phyloP scores from a whole-genome alignment of 2,797 vertebrate genomes.

The Salarias fasciatus region DNA sequence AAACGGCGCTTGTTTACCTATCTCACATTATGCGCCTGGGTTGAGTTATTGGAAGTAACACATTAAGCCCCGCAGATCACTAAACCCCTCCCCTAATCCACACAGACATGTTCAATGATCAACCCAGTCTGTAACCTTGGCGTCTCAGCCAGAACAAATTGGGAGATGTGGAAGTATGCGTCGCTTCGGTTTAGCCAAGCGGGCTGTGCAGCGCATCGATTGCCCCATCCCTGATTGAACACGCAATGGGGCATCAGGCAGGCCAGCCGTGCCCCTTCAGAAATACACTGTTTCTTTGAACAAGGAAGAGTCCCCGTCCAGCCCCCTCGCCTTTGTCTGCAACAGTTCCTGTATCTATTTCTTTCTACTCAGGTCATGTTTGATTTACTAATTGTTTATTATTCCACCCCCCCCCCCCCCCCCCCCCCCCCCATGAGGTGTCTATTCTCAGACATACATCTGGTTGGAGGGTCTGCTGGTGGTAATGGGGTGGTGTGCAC shows the following conservation, averaged over 20 bases:
- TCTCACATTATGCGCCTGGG: conserved; percentile 53
- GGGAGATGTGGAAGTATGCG: conserved; percentile 73
- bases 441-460: conserved; percentile 72
- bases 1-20: conserved; percentile 69
- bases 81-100: conserved; percentile 67
- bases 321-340: conserved; percentile 10
- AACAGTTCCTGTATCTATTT: conserved; percentile 27
- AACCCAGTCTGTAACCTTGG: conserved; percentile 74
- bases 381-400: conserved; percentile 72
- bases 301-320: conserved; percentile 20
- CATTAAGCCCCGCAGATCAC: conserved; percentile 75
- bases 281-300: conserved; percentile 18
- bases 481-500: too few species aligned
- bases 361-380: conserved; percentile 59
- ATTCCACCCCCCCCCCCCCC: conserved; percentile 39
- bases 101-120: conserved; percentile 80
- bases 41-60: conserved; percentile 71
- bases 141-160: conserved; percentile 76
- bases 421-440: conserved; percentile 25
- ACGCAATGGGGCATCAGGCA: conserved; percentile 66
- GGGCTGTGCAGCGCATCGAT: conserved; percentile 66
- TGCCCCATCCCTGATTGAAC: conserved; percentile 72
- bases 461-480: conserved; percentile 40
- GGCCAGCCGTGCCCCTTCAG: conserved; percentile 60
- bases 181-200: conserved; percentile 69